Evolutionary conservation across 2,797 vertebrate genomes (phyloP), one percentile per base, ranked within the genome.

Genomic region (Adrianichthys oophorus): DNA sequence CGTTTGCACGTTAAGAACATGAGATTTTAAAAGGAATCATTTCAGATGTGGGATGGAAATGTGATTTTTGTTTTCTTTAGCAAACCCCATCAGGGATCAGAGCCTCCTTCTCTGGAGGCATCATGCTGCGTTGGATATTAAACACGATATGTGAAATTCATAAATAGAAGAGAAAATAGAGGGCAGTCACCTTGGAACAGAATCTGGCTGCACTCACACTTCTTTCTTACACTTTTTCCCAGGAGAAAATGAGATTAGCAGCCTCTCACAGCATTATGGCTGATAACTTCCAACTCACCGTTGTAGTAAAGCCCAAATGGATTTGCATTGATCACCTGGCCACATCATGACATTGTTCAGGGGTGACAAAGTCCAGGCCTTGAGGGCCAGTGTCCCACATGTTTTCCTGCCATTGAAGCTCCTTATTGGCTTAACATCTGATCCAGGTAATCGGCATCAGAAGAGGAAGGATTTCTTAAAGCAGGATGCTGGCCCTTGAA

Each of bases 71-170:
- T 3, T 76, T 62, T 79, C 77, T 64, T 53, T 12, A 48, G 41
- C 48, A 7, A 55, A 65, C 54, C 56, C 26, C 46, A 50, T 41
- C 45, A 41, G 56, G 62, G 46, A 62, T 62, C 13, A 4, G 61
- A 40, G 52, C 46, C 65, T 32, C 32, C 10, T 41, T 54, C 54
- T 62, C 69, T 56, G 56, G 68, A 59, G 68, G 65, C 17, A 18
- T 64, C 60, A 65, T 70, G 48, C 16, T 52, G 59, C 42, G 56
- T 41, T 68, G 73, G 80, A 79, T 74, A 59, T 51, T 67, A 58
- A 47, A 69, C 53, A 75, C 58, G 64, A 67, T 70, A 76, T 68
- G 70, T 73, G 56, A 63, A 79, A 79, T 59, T 82, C 70, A 66
- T 60, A 43, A 62, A 62, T 65, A 64, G 65, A 64, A 7, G 21